Base-by-base conservation (phyloP, 2,797 vertebrate genomes). In the Acanthiza pusilla region DNA sequence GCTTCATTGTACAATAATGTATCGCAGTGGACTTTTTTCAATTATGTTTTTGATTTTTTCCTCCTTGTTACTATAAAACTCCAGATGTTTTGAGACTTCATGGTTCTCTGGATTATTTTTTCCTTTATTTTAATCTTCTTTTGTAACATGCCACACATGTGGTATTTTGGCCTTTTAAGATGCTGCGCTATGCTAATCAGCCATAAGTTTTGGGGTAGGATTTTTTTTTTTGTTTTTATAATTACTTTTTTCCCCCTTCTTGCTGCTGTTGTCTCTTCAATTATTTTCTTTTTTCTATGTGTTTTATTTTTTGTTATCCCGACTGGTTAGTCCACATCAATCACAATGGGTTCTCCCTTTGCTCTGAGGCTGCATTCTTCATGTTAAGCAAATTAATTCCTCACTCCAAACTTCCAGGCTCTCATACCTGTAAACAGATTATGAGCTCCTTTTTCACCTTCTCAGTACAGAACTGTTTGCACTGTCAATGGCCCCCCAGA, bases 41-140 rank as follows among this genome's bases (percentile, higher is more conserved):
- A 94, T 98, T 98, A 98, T 88, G 96, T 94, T 97, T 96, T 89
- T 96, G 94, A 97, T 97, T 97, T 97, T 97, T 96, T 97, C 91
- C 95, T 97, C 93, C 97, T 97, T 96, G 94, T 98, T 97, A 94
- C 96, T 96, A 94, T 98, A 97, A 98, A 98, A 97, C 91, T 95
- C 97, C 98, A 98, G 97, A 98, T 98, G 98, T 97, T 98, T 97
- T 95, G 53, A 95, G 96, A 96, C 97, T 98, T 98, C 97, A 98
- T 96, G 97, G 96, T 98, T 98, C 98, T 97, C 34, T 86, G 97
- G 95, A 96, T 97, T 90, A 97, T 98, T 98, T 97, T 97, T 97
- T 96, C 97, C 91, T 88, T 97, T 97, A 97, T 97, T 98, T 97
- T 97, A 97, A 97, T 98, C 97, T 98, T 98, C 97, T 96, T 97